phyloP scores from a whole-genome alignment of 2,888 invertebrate species.

The Charanyca ferruginea region DNA sequence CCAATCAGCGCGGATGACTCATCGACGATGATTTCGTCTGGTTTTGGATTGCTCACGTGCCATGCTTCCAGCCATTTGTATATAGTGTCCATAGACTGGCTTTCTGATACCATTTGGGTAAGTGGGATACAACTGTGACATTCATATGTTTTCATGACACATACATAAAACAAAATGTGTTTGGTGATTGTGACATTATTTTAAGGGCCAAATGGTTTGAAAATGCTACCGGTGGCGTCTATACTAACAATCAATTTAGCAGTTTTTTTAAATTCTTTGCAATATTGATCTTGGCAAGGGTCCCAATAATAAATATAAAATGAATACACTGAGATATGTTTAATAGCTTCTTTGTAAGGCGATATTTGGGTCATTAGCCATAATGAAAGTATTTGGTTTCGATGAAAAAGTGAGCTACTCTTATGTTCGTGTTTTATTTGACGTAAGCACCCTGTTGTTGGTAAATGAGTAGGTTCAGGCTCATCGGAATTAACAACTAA shows the following conservation, averaged over 20 bases:
- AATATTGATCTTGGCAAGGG: constrained; percentile 45
- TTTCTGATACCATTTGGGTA: constrained; percentile 51
- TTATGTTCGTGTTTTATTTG: constrained; percentile 54
- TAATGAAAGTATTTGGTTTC: constrained; percentile 47
- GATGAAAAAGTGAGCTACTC: constrained; percentile 38
- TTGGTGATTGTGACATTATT: constrained; percentile 36
- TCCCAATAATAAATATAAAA: constrained; percentile 51
- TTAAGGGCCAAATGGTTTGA: constrained; percentile 39
- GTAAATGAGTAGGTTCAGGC: constrained; percentile 48
- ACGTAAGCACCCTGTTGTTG: constrained; percentile 45
- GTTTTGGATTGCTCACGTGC: constrained; percentile 37
- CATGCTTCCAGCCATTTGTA: constrained; percentile 42
- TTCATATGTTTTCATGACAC: constrained; percentile 41
- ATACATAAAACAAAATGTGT: constrained; percentile 47
- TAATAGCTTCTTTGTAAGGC: constrained; percentile 46
- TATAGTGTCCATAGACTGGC: constrained; percentile 48
- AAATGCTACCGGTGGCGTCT: constrained; percentile 53
- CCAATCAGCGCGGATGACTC: constrained; percentile 52
- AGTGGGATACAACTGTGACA: constrained; percentile 38
- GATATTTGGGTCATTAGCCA: constrained; percentile 52
- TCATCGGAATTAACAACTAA: too few relatives aligned
- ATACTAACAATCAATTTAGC: constrained; percentile 43
- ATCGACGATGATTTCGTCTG: constrained; percentile 41
- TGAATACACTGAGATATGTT: constrained; percentile 45
- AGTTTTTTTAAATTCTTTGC: constrained; percentile 45